Conservation (phyloP, 2,888 invertebrate species). For the Crossocerus cetratus region DNA sequence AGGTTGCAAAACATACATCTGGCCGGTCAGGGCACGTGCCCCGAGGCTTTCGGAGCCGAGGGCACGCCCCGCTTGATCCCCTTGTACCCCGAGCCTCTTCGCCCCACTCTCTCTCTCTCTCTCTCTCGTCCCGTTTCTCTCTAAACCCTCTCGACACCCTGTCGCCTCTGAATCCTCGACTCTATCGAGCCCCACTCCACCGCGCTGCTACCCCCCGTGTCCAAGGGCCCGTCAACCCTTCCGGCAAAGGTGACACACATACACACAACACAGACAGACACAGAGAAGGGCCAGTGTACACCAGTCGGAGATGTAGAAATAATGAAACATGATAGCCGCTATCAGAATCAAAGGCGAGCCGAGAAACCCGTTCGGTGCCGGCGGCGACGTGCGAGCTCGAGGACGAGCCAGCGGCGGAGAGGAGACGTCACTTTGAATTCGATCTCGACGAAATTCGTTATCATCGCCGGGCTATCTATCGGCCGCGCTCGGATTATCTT, state of each 20-base stretch:
- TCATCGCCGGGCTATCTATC: slow-evolving; percentile 14
- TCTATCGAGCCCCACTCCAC: neutral
- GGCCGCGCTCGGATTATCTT: slow-evolving; percentile 16
- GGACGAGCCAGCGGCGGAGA: neutral
- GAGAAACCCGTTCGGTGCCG: neutral
- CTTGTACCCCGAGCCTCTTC: slow-evolving; percentile 29
- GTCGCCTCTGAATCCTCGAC: slow-evolving; percentile 29
- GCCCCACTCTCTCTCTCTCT: slow-evolving; percentile 19
- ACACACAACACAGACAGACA: no score
- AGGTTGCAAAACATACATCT: slow-evolving; percentile 76
- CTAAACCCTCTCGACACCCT: slow-evolving; percentile 24
- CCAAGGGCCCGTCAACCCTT: no score
- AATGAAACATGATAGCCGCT: no score
- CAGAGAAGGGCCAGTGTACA: no score
- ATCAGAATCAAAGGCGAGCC: neutral
- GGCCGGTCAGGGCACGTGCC: slow-evolving; percentile 71
- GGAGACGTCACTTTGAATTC: neutral
- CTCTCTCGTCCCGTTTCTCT: no score
- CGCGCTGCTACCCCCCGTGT: neutral
- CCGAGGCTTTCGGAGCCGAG: slow-evolving; percentile 60
- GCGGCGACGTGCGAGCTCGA: slow-evolving; percentile 16
- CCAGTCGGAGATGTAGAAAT: no score
- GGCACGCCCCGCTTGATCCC: slow-evolving; percentile 66
- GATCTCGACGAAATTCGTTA: slow-evolving; percentile 6
- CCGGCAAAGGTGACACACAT: no score